These are phyloP conservation scores for Gymnopithys bicolor DNA, from an alignment of 2,797 vertebrate species.

Conservation along the genomic window DNA sequence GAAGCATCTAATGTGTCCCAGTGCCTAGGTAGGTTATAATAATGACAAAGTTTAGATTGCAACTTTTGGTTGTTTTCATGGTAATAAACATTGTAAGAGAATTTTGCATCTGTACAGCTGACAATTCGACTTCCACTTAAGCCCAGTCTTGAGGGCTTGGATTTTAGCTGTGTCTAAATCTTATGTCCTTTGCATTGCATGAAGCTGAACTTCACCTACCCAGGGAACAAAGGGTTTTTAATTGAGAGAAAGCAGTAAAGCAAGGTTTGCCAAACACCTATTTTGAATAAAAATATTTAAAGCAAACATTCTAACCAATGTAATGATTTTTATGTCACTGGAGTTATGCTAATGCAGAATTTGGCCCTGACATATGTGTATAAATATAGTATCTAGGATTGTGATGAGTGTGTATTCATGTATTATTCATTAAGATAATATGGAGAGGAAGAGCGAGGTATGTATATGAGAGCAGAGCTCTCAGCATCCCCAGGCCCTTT, in stretches of 20 bases:
- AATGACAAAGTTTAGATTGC: background rate
- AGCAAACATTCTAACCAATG: background rate
- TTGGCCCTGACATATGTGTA: conserved; percentile 8
- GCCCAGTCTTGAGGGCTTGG: background rate
- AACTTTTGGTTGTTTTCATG: background rate
- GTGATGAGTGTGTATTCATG: background rate
- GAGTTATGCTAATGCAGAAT: conserved; percentile 16
- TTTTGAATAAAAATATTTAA: conserved; percentile 22
- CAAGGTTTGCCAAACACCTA: background rate
- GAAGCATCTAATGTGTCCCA: background rate
- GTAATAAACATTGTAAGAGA: background rate
- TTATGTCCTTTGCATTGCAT: background rate
- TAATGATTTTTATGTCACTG: background rate
- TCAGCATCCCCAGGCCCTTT: background rate
- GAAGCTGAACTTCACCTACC: background rate
- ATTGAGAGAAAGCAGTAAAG: background rate
- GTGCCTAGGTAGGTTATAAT: background rate
- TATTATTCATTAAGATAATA: conserved; percentile 8
- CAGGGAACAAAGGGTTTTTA: background rate
- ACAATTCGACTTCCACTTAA: background rate
- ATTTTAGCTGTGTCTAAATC: background rate
- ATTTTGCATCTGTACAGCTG: background rate
- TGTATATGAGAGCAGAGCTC: background rate
- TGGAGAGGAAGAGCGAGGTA: background rate
- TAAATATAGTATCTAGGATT: conserved; percentile 37